A percentile compares a stretch with the other conserved stretches of the same genome.
Evolutionary conservation across 2,797 vertebrate species (phyloP).

Genomic region (Gymnothorax reevesii): DNA sequence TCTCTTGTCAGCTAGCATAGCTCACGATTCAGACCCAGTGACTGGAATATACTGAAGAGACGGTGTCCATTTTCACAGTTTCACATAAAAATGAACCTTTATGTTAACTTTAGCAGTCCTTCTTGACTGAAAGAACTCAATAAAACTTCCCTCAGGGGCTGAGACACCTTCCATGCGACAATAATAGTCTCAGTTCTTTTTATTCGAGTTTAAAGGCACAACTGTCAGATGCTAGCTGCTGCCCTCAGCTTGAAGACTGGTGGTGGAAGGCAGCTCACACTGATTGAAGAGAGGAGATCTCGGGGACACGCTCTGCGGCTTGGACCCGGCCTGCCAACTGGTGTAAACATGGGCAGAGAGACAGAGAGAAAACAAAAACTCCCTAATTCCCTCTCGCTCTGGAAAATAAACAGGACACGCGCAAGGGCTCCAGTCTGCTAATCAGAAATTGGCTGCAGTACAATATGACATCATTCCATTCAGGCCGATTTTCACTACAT

Average conservation of each 20-base stretch:
- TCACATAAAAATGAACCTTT: background rate
- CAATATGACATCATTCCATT: background rate
- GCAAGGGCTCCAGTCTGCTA: background rate
- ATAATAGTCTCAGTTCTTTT: background rate
- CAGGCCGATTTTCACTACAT: background rate
- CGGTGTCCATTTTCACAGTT: background rate
- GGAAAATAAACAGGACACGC: background rate
- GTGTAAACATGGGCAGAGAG: background rate
- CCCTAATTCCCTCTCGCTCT: too few species aligned
- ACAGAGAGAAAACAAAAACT: background rate
- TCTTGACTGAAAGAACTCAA: background rate
- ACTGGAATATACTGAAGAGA: background rate
- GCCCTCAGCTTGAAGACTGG: background rate
- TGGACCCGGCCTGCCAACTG: background rate
- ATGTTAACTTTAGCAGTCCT: background rate
- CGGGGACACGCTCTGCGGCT: background rate
- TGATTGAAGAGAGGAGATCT: background rate
- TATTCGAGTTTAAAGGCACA: background rate
- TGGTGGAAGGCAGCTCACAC: background rate
- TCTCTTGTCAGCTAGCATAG: background rate
- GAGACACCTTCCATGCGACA: background rate
- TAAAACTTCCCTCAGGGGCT: background rate
- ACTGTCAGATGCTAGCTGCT: background rate
- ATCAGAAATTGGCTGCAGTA: background rate
- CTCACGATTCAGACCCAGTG: background rate